Conservation (phyloP, 1,140 invertebrate genomes). For the Chelonus insularis region DNA sequence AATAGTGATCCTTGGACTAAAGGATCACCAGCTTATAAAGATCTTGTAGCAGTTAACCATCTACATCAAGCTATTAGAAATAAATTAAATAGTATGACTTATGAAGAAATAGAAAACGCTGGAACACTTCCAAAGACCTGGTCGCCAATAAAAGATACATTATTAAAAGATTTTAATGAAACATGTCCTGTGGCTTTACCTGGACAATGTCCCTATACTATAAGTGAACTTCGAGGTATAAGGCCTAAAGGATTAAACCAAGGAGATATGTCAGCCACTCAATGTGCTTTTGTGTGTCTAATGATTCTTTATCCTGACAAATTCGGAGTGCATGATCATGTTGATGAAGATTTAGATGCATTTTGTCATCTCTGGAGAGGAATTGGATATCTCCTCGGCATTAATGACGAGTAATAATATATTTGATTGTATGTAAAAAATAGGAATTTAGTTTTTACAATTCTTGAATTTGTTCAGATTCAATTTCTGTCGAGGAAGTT, state of each 20-base stretch:
- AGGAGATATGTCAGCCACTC: conserved; percentile 77
- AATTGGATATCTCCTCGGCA: conserved; percentile 76
- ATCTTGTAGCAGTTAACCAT: conserved; percentile 54
- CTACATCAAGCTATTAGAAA: conserved; percentile 54
- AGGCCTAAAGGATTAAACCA: conserved; percentile 63
- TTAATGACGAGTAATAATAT: conserved; percentile 70
- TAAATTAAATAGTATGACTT: conserved; percentile 33
- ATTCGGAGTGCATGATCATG: conserved; percentile 64
- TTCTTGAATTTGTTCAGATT: too few relatives aligned
- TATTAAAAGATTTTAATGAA: conserved; percentile 33
- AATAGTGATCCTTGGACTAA: conserved; percentile 56
- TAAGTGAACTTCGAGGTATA: conserved; percentile 57
- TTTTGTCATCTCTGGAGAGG: conserved; percentile 81
- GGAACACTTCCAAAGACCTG: conserved; percentile 56
- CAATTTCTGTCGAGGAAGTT: conserved; percentile 62
- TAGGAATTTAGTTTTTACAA: too few relatives aligned
- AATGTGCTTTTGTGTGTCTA: conserved; percentile 80
- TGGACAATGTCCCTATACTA: conserved; percentile 47
- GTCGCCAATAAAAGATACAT: conserved; percentile 41
- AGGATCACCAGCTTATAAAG: conserved; percentile 51
- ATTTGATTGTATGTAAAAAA: background rate
- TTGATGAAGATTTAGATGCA: conserved; percentile 68
- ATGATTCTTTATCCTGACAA: conserved; percentile 65
- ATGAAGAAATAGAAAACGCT: conserved; percentile 33
- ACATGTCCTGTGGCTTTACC: conserved; percentile 32